These are phyloP conservation scores for Scrobipalpa atriplicella DNA, from an alignment of 2,888 invertebrate genomes.

Conservation along the genomic window DNA sequence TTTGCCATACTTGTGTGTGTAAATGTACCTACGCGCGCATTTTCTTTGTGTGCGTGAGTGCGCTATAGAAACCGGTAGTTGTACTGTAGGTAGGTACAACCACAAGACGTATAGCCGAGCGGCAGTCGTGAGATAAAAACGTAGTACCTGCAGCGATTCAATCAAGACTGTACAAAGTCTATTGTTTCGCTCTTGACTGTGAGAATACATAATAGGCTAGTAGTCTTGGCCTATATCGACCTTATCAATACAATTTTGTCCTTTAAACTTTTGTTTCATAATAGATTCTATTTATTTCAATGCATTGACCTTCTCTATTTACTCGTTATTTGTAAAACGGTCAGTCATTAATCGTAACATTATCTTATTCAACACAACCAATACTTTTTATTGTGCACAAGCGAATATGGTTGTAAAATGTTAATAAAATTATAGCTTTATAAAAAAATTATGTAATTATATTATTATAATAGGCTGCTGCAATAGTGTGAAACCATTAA, in stretches of 20 bases:
- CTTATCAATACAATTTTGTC: neutral
- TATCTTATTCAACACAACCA: neutral
- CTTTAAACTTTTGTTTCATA: neutral
- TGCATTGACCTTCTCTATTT: neutral
- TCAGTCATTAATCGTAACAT: constrained; percentile 4
- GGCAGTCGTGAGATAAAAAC: no score
- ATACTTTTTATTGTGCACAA: neutral
- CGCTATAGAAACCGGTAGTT: no score
- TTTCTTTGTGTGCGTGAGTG: no score
- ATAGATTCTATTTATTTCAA: constrained; percentile 1
- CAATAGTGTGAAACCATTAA: no score
- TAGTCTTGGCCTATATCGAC: constrained; percentile 1
- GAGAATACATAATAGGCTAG: neutral
- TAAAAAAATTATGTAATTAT: no score
- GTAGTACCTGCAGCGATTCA: neutral
- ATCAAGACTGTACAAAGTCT: neutral
- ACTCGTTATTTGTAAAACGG: neutral
- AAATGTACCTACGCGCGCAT: no score
- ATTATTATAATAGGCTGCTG: no score
- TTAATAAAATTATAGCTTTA: neutral
- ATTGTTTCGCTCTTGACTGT: neutral
- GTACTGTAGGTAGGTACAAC: no score
- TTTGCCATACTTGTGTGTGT: no score
- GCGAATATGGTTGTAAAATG: neutral
- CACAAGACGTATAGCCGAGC: no score